Base-by-base conservation (phyloP, 2,797 vertebrate species). In the Anabacerthia variegaticeps region DNA sequence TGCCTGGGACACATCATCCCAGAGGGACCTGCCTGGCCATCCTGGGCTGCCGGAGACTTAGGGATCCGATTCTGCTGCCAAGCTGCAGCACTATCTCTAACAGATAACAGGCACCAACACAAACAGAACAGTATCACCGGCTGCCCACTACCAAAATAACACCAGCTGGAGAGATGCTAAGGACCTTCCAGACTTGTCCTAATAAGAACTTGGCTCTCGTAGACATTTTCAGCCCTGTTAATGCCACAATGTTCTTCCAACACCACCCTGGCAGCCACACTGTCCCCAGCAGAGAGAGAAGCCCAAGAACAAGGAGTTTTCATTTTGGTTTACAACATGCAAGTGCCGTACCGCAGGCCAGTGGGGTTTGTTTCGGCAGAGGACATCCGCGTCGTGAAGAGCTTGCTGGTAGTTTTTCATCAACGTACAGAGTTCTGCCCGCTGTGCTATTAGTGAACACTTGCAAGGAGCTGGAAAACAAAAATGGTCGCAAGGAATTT, bases 391-490 rank as follows among this genome's bases (percentile, higher is more conserved):
- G 8, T 99, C 99, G 28, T 98, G 98, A 76, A 98, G 97, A 16
- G 99, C 98, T 95, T 98, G 98, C 59, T 97, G 98, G 91, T 98
- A 99, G 97, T 98, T 99, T 71, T 98, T 98, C 98, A 99, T 97
- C 88, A 98, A 97, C 44, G 98, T 97, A 96, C 98, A 97, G 63
- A 99, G 91, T 62, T 99, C 98, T 10, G 98, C 98, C 80, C 98
- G 97, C 78, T 98, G 96, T 73, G 97, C 96, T 96, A 97, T 91
- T 24, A 98, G 73, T 2, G 94, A 96, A 89, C 83, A 97, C 88
- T 98, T 97, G 91, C 95, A 95, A 61, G 97, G 93, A 90, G 96
- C 98, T 98, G 92, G 55, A 95, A 96, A 74, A 97, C 58, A 96
- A 61, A 67, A 89, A 77, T 34, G 19, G 15, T 93, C 41, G n/a